A percentile compares a stretch with the other conserved stretches of the same genome.
Evolutionary conservation across 2,888 invertebrate species (phyloP).

Genomic region (Oscheius sp.): DNA sequence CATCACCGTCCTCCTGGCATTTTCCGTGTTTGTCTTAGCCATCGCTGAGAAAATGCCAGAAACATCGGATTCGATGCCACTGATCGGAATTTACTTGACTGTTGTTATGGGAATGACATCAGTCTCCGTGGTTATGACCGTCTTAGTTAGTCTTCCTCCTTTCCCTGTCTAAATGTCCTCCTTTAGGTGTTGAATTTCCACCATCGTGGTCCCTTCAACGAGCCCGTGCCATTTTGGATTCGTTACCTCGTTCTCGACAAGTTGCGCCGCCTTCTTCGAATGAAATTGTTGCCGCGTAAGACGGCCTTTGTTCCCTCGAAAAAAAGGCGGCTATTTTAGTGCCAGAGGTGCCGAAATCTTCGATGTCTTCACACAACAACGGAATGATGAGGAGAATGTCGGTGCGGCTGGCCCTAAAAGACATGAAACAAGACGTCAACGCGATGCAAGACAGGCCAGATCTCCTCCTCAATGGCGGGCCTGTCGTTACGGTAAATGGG

Average conservation of each 20-base stretch:
- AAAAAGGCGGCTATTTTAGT: conserved; percentile 3
- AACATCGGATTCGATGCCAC: conserved; percentile 78
- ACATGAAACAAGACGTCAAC: conserved; percentile 37
- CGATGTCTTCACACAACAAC: conserved; percentile 32
- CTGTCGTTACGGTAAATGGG: conserved; percentile 1
- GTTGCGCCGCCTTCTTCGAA: conserved; percentile 56
- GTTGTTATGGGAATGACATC: conserved; percentile 79
- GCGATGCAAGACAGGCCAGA: conserved; percentile 25
- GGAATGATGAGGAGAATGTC: conserved; percentile 40
- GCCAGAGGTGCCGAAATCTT: conserved; percentile 34
- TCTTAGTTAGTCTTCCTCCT: conserved; percentile 41
- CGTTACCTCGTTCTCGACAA: conserved; percentile 71
- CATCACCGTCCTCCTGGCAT: conserved; percentile 78
- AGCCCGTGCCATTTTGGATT: conserved; percentile 76
- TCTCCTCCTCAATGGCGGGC: conserved; percentile 15
- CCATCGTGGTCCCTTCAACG: conserved; percentile 76
- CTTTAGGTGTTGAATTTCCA: conserved; percentile 77
- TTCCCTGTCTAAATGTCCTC: background rate
- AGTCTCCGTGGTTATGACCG: conserved; percentile 75
- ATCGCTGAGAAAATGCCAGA: conserved; percentile 79
- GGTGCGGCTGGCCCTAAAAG: conserved; percentile 38
- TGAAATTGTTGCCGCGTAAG: conserved; percentile 53
- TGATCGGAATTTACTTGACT: conserved; percentile 76
- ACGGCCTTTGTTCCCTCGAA: background rate
- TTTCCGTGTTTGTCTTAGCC: conserved; percentile 78